These are phyloP conservation scores for Naso thynnoides DNA, from an alignment of 2,797 vertebrate species.

Conservation along the genomic window DNA sequence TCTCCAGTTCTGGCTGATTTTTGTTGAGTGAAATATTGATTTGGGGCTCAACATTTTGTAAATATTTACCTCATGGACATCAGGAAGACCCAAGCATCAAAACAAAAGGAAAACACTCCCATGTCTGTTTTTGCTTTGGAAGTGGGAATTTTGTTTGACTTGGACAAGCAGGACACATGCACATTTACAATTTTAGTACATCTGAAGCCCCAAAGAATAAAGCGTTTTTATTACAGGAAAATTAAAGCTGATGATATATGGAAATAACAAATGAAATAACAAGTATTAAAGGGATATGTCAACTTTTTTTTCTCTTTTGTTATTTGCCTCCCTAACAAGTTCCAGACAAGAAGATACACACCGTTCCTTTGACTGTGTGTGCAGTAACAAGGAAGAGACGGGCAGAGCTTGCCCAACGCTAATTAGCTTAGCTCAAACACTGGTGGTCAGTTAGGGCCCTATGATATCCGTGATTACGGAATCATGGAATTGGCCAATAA, in stretches of 20 bases:
- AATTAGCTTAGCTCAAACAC: too few species aligned
- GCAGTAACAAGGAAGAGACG: too few species aligned
- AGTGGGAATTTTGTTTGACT: background rate
- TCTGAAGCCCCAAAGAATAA: constrained; percentile 10
- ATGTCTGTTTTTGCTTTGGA: background rate
- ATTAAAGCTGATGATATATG: constrained; percentile 10
- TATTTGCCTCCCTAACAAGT: too few species aligned
- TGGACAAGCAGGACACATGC: background rate
- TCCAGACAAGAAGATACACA: too few species aligned
- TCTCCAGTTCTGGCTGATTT: constrained; percentile 57
- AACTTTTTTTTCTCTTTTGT: too few species aligned
- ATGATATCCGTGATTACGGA: too few species aligned
- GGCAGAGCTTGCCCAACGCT: too few species aligned
- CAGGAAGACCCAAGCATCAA: constrained; percentile 17
- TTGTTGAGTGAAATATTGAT: constrained; percentile 78
- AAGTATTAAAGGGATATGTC: constrained; percentile 19
- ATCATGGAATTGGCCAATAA: too few species aligned
- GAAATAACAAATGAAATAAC: constrained; percentile 3
- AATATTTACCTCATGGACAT: constrained; percentile 69
- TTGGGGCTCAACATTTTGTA: constrained; percentile 78
- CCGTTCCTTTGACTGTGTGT: too few species aligned
- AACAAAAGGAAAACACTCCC: constrained; percentile 20
- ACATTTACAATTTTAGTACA: background rate
- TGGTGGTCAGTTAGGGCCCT: too few species aligned
- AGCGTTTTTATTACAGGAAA: constrained; percentile 8